phyloP scores from a whole-genome alignment of 2,797 vertebrate genomes.

The Urocyon cinereoargenteus region DNA sequence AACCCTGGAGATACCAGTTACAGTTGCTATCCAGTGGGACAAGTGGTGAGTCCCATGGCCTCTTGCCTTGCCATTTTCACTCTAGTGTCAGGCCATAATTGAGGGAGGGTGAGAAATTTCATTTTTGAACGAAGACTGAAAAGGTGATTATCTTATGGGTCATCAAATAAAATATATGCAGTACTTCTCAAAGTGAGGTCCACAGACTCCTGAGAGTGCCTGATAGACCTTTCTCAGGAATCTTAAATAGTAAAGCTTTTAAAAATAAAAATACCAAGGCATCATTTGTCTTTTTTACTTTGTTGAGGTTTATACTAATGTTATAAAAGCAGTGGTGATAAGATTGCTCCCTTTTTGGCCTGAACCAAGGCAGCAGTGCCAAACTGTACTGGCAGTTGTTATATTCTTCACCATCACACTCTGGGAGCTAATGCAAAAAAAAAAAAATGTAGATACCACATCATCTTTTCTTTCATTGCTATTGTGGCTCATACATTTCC shows the following conservation, averaged over 20 bases:
- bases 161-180: neutral
- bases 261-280: neutral
- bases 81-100: neutral
- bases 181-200: neutral
- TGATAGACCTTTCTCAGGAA: neutral
- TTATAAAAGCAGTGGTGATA: neutral
- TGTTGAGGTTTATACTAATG: neutral
- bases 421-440: neutral
- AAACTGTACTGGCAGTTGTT: neutral
- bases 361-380: neutral
- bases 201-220: neutral
- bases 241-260: neutral
- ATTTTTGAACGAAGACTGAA: constrained; percentile 13
- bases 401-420: neutral
- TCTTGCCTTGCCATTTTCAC: neutral
- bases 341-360: neutral
- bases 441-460: neutral
- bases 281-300: neutral
- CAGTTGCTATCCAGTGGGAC: neutral
- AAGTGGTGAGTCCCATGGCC: neutral
- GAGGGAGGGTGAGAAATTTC: neutral
- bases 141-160: neutral
- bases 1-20: neutral
- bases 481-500: neutral
- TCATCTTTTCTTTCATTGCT: neutral